Base-by-base conservation (phyloP, 2,888 invertebrate genomes). In the Cenopis cana region DNA sequence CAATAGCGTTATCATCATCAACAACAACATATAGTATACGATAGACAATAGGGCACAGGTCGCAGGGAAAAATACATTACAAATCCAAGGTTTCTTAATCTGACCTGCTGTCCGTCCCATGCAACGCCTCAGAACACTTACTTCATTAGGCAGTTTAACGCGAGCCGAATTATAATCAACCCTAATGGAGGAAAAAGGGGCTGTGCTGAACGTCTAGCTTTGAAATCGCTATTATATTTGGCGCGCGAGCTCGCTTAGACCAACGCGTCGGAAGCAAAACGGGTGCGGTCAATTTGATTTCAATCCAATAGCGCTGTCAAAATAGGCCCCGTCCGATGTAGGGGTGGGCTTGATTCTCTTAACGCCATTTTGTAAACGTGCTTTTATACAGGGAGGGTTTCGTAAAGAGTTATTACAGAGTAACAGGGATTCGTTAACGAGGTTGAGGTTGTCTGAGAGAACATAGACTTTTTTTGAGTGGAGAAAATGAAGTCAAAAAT, bases 61-160 rank as follows among this genome's bases (percentile, higher is more conserved):
- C 6, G n/a, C 41, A 41, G 0, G 14, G 14, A 41, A 41, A n/a
- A 41, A 41, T 41, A 41, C n/a, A 38, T 38, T 38, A 5, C 14
- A 33, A 8, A 14, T 5, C 14, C 12, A 5, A 41, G 12, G 41
- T 41, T 41, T 41, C 10, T 36, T 18, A 38, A 49, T 14, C 46
- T 9, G 46, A 33, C 56, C 59, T 38, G n/a, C 41, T 57, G 50
- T 52, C 50, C 14, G 57, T 17, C 46, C 59, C 41, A 46, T 24
- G 65, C 52, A 59, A 49, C 57, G 46, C 55, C 57, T 36, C 54
- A 60, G 59, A 59, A 70, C 65, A 70, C 54, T 70, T 70, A 70
- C 56, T 70, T 66, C 66, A 70, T 65, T 68, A 68, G 68, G 57
- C 68, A 72, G 72, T 65, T 60, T 68, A 65, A 64, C 68, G 59